Evolutionary conservation across 1,140 invertebrate genomes (phyloP).

Genomic region (Bombus sylvicola): DNA sequence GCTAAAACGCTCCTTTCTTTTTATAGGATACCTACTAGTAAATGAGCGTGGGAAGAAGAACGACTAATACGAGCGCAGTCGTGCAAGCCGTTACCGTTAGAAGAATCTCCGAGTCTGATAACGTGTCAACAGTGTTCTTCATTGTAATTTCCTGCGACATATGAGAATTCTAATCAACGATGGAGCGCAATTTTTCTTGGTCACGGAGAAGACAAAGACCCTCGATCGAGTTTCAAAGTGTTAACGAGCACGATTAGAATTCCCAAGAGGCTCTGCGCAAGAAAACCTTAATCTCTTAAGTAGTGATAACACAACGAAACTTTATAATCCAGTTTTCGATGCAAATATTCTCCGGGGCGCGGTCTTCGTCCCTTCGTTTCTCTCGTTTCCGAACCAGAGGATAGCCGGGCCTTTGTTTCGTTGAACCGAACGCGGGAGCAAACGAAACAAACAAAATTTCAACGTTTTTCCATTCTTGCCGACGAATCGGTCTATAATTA

Average conservation of each 20-base stretch:
- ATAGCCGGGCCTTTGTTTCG: slow-evolving; percentile 23
- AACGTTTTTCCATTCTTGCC: not conserved
- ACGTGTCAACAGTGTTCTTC: too few species aligned
- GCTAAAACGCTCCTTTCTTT: not conserved
- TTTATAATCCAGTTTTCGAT: slow-evolving; percentile 65
- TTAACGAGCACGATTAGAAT: slow-evolving; percentile 53
- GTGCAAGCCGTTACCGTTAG: not conserved
- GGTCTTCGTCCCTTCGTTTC: not conserved
- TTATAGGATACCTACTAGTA: slow-evolving; percentile 24
- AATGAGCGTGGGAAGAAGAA: not conserved
- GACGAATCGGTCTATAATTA: slow-evolving; percentile 46
- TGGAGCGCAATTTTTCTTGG: not conserved
- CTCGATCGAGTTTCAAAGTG: slow-evolving; percentile 22
- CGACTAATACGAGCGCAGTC: not conserved
- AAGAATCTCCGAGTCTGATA: not conserved
- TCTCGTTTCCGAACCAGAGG: not conserved
- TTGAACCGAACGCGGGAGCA: not conserved
- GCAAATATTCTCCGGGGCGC: slow-evolving; percentile 34
- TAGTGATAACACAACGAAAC: slow-evolving; percentile 64
- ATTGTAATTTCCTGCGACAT: not conserved
- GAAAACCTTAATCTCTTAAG: slow-evolving; percentile 65
- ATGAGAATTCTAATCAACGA: not conserved
- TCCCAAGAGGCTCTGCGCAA: slow-evolving; percentile 36
- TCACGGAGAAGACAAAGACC: not conserved
- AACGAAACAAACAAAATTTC: slow-evolving; percentile 27